A percentile compares a stretch with the other conserved stretches of the same genome.
These are phyloP conservation scores for Myotis vivesi DNA, from an alignment of 2,797 vertebrate genomes.

Conservation along the genomic window DNA sequence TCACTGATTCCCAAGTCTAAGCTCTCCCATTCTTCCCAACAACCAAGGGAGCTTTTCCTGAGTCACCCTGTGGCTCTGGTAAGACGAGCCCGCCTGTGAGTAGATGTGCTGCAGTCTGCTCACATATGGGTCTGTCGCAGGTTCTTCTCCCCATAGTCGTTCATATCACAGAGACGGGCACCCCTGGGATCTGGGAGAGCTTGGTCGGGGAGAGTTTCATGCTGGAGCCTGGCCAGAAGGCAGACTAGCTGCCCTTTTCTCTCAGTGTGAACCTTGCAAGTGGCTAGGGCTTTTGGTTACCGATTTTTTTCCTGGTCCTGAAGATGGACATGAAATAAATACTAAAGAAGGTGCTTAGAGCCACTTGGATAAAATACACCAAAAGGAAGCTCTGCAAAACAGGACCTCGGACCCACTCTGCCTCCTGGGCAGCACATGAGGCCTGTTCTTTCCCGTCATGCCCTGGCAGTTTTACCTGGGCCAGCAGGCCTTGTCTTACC, in stretches of 20 bases:
- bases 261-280: neutral
- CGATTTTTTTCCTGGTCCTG: constrained; percentile 30
- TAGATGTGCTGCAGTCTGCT: neutral
- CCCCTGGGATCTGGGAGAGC: neutral
- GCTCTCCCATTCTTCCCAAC: neutral
- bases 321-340: neutral
- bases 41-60: neutral
- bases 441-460: neutral
- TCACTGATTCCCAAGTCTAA: neutral
- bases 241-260: neutral
- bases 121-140: neutral
- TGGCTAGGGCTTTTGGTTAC: neutral
- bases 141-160: neutral
- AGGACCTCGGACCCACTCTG: neutral
- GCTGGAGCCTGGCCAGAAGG: neutral
- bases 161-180: neutral
- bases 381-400: constrained; percentile 30
- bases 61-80: neutral
- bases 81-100: neutral
- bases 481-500: neutral
- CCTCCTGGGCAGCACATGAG: neutral
- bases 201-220: neutral
- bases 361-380: neutral
- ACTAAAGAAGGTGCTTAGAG: constrained; percentile 25
- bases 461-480: neutral